phyloP scores from a whole-genome alignment of 2,113 vertebrate genomes.

The Gambusia affinis region DNA sequence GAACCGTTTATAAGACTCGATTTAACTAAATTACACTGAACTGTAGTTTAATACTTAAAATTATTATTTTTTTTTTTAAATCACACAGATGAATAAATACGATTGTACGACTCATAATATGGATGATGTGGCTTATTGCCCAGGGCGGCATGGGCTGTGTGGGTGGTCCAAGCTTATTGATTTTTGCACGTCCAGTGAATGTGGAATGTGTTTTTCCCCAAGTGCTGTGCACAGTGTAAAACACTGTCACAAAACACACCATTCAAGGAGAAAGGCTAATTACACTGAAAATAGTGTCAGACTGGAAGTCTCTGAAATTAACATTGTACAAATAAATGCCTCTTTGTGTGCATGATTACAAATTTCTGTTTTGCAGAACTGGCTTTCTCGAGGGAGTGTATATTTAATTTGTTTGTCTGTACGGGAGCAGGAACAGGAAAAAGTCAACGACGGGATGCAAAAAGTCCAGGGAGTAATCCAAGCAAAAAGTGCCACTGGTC shows the following conservation, averaged over 20 bases:
- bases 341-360: background rate
- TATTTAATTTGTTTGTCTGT: background rate
- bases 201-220: no score
- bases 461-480: background rate
- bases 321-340: background rate
- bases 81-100: no score
- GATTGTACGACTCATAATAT: background rate
- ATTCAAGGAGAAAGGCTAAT: no score
- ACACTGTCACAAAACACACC: background rate
- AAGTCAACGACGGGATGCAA: background rate
- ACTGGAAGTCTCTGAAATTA: background rate
- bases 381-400: background rate
- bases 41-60: no score
- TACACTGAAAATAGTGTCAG: background rate
- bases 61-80: no score
- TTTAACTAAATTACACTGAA: background rate
- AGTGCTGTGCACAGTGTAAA: background rate
- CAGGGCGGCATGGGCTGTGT: background rate
- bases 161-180: background rate
- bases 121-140: background rate
- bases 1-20: background rate
- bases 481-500: background rate
- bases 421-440: background rate
- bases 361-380: background rate
- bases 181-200: background rate